A percentile compares a stretch with the other conserved stretches of the same genome.
phyloP scores from a whole-genome alignment of 2,888 invertebrate genomes.

The Tenthredo amoena region DNA sequence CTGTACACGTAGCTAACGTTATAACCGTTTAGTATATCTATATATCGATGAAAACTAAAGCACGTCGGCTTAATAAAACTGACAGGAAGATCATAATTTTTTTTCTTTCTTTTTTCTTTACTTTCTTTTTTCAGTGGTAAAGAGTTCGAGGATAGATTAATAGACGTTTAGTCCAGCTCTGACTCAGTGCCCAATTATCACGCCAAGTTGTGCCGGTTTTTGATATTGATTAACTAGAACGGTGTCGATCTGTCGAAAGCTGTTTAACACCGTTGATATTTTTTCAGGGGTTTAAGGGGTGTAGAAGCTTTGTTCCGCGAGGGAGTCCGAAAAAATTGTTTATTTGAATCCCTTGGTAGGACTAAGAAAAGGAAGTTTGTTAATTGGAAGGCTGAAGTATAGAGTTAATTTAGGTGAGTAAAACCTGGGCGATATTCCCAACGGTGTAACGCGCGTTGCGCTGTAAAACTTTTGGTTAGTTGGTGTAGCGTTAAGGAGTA shows the following conservation, averaged over 20 bases:
- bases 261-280: constrained; percentile 1
- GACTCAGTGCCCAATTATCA: constrained; percentile 18
- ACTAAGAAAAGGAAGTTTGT: not conserved
- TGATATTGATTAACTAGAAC: not conserved
- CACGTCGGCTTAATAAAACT: constrained; percentile 27
- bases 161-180: constrained; percentile 23
- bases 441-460: not conserved
- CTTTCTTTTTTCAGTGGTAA: not conserved
- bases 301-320: not conserved
- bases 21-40: not conserved
- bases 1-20: not conserved
- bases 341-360: not conserved
- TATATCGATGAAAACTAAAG: not conserved
- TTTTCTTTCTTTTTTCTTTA: not conserved
- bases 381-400: constrained; percentile 20
- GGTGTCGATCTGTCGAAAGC: constrained; percentile 13
- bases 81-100: constrained; percentile 1
- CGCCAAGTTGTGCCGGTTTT: not conserved
- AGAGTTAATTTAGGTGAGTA: constrained; percentile 18
- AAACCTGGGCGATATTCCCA: constrained; percentile 21
- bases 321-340: not conserved
- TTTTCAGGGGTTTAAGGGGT: not conserved
- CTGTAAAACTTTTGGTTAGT: constrained; percentile 20
- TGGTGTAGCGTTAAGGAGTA: not conserved
- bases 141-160: constrained; percentile 32